A percentile compares a stretch with the other conserved stretches of the same genome.
These are phyloP conservation scores for Dicaeum eximium DNA, from an alignment of 2,113 vertebrate species.

Conservation along the genomic window DNA sequence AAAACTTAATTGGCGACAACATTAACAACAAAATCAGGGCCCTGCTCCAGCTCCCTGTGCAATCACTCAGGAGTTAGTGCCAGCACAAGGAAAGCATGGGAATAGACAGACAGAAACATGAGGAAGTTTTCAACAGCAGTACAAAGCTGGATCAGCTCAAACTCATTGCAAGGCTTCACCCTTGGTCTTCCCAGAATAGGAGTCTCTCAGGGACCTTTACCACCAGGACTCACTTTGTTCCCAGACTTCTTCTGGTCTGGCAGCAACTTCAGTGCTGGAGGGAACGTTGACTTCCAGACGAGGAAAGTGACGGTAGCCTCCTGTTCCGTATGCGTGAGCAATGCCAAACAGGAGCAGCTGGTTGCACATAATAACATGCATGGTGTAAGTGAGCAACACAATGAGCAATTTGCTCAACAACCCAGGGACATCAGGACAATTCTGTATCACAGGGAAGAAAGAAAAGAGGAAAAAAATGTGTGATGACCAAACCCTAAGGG, in stretches of 20 bases:
- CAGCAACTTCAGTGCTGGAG: background rate
- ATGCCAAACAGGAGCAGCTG: constrained; percentile 65
- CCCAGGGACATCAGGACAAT: constrained; percentile 58
- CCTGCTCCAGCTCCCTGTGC: background rate
- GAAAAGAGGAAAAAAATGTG: constrained; percentile 20
- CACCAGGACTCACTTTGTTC: background rate
- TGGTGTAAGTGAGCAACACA: constrained; percentile 67
- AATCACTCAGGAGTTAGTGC: background rate
- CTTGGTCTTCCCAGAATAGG: background rate
- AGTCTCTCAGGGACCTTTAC: background rate
- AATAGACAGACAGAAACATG: background rate
- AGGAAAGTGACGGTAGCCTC: constrained; percentile 32
- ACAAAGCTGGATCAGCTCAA: background rate
- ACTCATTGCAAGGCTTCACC: background rate
- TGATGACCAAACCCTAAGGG: constrained; percentile 62
- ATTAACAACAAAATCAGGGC: background rate
- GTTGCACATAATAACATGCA: constrained; percentile 63
- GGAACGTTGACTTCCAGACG: background rate
- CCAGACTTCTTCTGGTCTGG: constrained; percentile 17
- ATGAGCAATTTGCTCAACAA: constrained; percentile 66
- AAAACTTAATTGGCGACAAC: constrained; percentile 42
- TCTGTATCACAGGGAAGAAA: constrained; percentile 47
- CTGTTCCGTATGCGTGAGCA: constrained; percentile 13
- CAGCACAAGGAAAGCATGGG: background rate
- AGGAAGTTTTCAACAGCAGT: background rate